These are phyloP conservation scores for Magallana angulata DNA, from an alignment of 1,140 invertebrate species.

Conservation along the genomic window DNA sequence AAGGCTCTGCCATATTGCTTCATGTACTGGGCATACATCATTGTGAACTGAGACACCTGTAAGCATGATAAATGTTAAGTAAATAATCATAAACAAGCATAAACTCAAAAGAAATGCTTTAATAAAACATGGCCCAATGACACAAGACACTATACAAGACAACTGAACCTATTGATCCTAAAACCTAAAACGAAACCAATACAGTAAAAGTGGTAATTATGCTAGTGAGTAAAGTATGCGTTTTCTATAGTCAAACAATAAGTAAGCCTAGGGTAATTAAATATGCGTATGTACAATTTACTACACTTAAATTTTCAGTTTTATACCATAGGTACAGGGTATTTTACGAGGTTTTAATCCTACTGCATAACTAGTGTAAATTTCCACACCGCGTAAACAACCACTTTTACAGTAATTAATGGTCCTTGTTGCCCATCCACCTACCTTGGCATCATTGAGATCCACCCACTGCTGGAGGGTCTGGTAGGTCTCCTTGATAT, in stretches of 20 bases:
- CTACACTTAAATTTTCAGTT: no score
- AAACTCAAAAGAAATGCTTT: no score
- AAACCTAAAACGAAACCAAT: not conserved
- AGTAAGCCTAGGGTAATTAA: no score
- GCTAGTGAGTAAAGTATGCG: not conserved
- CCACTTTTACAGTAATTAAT: no score
- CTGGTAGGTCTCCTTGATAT: slow-evolving; percentile 84
- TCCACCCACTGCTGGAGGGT: slow-evolving; percentile 90
- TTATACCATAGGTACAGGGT: no score
- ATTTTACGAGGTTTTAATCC: no score
- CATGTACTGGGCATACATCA: slow-evolving; percentile 90
- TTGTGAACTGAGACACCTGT: slow-evolving; percentile 86
- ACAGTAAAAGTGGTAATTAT: not conserved
- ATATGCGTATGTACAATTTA: no score
- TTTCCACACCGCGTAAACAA: no score
- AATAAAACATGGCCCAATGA: no score
- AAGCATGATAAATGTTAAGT: slow-evolving; percentile 38
- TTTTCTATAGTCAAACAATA: not conserved
- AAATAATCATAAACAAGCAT: no score
- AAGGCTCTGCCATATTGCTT: slow-evolving; percentile 90
- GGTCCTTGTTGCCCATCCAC: no score
- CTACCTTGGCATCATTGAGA: slow-evolving; percentile 88
- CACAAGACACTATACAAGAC: not conserved
- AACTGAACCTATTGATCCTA: not conserved
- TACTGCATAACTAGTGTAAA: no score